Evolutionary conservation across 2,888 invertebrate species (phyloP), one percentile per base, ranked within the genome.

Genomic region (Orchesella flavescens): DNA sequence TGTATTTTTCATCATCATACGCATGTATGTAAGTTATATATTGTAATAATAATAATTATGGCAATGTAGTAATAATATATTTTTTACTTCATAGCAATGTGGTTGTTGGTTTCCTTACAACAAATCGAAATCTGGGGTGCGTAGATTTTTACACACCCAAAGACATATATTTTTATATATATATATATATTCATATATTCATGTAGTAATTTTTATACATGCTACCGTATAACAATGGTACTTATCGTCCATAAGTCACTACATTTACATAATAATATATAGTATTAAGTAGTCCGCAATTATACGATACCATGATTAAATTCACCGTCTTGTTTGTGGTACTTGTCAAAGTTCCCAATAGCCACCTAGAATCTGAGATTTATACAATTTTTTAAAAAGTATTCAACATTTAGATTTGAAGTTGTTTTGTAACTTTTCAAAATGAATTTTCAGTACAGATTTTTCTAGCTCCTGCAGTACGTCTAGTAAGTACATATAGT

Each of bases 1-100:
- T 23, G 59, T 34, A 74, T 57, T 46, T 59, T 23, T 68, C n/a
- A 68, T 49, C 44, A 72, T 57, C 57, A 73, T 59, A 73, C 24
- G 24, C 24, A 49, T 61, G 44, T 49, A 74, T 53, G 53, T 53
- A 17, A 53, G 53, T n/a, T n/a, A n/a, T 59, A 59, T 59, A 17
- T 10, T 59, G 17, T 34, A 34, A 34, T 34, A 34, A 34, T 34
- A 34, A 15, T n/a, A 12, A 49, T 49, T 49, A 49, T 49, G 49
- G 3, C 10, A 49, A 49, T 13, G 43, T 55, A 66, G 66, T 44
- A 66, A 17, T 61, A 61, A 61, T 61, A 61, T 61, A 61, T 61
- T 21, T 24, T 24, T 61, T 24, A 24, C 17, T 57, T 57, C 10
- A 57, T 61, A 61, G 61, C 61, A 61, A n/a, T 17, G 61, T 61